phyloP scores from a whole-genome alignment of 2,113 vertebrate genomes.

The Dromiciops gliroides region DNA sequence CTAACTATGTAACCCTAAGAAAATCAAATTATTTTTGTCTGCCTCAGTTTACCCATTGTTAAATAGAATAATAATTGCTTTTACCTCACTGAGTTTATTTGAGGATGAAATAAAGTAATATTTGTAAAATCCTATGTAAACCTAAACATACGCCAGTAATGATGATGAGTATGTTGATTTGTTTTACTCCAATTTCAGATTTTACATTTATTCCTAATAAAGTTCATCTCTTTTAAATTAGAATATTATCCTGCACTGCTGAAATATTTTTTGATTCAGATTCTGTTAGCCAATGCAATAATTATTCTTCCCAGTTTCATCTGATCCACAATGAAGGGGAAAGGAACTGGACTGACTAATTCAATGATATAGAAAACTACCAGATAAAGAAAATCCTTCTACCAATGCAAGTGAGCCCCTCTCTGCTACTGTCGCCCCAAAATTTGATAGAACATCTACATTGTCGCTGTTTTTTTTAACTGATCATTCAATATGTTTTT shows the following conservation, averaged over 20 bases:
- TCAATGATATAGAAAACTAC: neutral
- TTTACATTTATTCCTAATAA: neutral
- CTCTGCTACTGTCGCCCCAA: neutral
- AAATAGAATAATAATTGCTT: neutral
- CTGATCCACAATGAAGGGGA: neutral
- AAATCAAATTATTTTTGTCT: neutral
- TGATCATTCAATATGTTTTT: neutral
- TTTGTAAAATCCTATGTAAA: neutral
- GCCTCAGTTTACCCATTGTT: neutral
- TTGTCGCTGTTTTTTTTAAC: neutral
- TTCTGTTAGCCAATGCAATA: neutral
- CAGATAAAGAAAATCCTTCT: neutral
- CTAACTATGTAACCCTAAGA: neutral
- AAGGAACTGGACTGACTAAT: slow-evolving; percentile 6
- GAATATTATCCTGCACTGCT: neutral
- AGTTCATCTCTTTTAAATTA: neutral
- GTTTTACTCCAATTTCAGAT: neutral
- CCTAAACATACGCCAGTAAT: neutral
- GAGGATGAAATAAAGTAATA: neutral
- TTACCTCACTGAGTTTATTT: neutral
- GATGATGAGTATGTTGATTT: neutral
- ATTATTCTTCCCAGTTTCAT: neutral
- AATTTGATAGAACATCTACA: slow-evolving; percentile 14
- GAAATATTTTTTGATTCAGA: neutral
- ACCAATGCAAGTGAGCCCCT: neutral